Conservation (phyloP, 2,797 vertebrate species). For the Tragopan temminckii region DNA sequence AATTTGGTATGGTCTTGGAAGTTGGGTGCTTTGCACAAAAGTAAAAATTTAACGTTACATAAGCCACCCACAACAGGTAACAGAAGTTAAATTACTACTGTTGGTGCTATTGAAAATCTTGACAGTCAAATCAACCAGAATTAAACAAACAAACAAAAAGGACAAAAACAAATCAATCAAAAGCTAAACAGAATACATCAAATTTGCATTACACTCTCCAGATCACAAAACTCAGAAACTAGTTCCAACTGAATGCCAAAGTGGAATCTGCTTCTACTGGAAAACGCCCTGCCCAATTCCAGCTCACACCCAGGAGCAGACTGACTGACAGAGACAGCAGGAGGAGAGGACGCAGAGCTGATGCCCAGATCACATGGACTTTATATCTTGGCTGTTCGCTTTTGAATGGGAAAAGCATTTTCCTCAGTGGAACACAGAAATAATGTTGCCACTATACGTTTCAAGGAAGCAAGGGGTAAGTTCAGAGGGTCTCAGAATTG, state of each 20-base stretch:
- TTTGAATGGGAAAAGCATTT: not conserved
- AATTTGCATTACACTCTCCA: not conserved
- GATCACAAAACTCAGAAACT: not conserved
- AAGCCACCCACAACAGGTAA: conserved; percentile 71
- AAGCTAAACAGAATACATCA: conserved; percentile 1
- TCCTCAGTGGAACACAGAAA: not conserved
- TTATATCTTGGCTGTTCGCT: not conserved
- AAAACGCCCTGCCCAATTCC: not conserved
- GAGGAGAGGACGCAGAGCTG: not conserved
- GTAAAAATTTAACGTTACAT: conserved; percentile 40
- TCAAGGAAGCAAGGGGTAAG: not conserved
- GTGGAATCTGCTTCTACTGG: not conserved
- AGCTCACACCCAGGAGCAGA: accelerated
- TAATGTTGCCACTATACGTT: not conserved
- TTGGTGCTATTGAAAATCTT: conserved; percentile 44
- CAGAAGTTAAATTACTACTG: conserved; percentile 49
- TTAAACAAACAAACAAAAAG: not conserved
- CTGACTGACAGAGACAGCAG: not conserved
- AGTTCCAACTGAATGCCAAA: not conserved
- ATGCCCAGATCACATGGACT: not conserved
- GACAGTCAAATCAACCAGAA: conserved; percentile 51
- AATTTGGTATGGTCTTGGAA: conserved; percentile 30
- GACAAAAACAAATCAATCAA: not conserved
- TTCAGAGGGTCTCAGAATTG: too few species aligned
- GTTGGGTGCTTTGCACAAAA: not conserved